A percentile compares a stretch with the other conserved stretches of the same genome.
phyloP scores from a whole-genome alignment of 2,888 invertebrate species.

The Trachelus stipa region DNA sequence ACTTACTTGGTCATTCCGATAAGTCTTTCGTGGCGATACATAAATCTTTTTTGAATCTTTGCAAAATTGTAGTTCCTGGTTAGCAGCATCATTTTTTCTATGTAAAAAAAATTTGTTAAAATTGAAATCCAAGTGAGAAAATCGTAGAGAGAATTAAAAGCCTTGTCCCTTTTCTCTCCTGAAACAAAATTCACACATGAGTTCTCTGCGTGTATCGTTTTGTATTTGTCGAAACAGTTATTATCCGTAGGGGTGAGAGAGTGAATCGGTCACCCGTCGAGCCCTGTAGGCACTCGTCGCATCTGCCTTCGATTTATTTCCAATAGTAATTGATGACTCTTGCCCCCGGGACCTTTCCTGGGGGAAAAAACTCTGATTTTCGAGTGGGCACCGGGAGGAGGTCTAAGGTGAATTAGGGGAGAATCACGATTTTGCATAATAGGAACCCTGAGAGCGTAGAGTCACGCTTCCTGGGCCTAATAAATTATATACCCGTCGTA shows the following conservation, averaged over 20 bases:
- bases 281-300: slow-evolving; percentile 54
- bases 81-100: not conserved
- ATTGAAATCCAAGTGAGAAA: not conserved
- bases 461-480: not conserved
- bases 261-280: slow-evolving; percentile 46
- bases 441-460: not conserved
- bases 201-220: slow-evolving; percentile 42
- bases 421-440: slow-evolving; percentile 25
- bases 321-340: slow-evolving; percentile 62
- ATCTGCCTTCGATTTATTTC: slow-evolving; percentile 64
- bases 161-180: slow-evolving; percentile 5
- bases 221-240: slow-evolving; percentile 51
- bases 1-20: not conserved
- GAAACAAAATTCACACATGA: slow-evolving; percentile 10
- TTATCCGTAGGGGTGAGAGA: slow-evolving; percentile 42
- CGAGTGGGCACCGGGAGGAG: slow-evolving; percentile 42
- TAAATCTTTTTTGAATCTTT: not conserved
- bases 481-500: not conserved
- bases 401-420: slow-evolving; percentile 12
- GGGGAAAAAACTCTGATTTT: slow-evolving; percentile 30
- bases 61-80: no score
- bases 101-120: not conserved
- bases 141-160: not conserved
- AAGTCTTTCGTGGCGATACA: not conserved
- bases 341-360: slow-evolving; percentile 36